Evolutionary conservation across 2,888 invertebrate species (phyloP).

Genomic region (Eupithecia abbreviata): DNA sequence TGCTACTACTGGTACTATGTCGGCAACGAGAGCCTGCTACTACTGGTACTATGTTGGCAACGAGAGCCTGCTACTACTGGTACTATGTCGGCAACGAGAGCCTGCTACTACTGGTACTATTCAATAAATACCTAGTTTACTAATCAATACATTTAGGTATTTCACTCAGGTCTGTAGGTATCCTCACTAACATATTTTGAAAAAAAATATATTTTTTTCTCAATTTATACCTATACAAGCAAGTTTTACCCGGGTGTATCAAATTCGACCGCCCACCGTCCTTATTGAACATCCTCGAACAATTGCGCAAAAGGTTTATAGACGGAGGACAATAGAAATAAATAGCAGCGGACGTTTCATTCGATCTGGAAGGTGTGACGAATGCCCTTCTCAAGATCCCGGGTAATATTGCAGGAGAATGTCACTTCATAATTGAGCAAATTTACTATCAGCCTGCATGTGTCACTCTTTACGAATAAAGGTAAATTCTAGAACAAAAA

Average conservation of each 20-base stretch:
- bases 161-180: too few relatives aligned
- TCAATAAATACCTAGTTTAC: too few relatives aligned
- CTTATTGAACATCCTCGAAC: conserved; percentile 18
- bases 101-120: too few relatives aligned
- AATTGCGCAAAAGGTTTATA: conserved; percentile 44
- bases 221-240: too few relatives aligned
- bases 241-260: conserved; percentile 25
- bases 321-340: conserved; percentile 34
- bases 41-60: too few relatives aligned
- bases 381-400: conserved; percentile 13
- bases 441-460: not conserved
- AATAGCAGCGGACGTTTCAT: conserved; percentile 26
- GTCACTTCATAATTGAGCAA: conserved; percentile 3
- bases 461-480: not conserved
- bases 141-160: too few relatives aligned
- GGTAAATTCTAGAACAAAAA: not conserved
- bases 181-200: too few relatives aligned
- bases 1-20: too few relatives aligned
- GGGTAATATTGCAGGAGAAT: not conserved
- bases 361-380: conserved; percentile 19
- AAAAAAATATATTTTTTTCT: too few relatives aligned
- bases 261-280: conserved; percentile 39
- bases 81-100: too few relatives aligned
- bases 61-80: too few relatives aligned
- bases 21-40: too few relatives aligned